Evolutionary conservation across 2,888 invertebrate species (phyloP).

Genomic region (Arctia plantaginis): DNA sequence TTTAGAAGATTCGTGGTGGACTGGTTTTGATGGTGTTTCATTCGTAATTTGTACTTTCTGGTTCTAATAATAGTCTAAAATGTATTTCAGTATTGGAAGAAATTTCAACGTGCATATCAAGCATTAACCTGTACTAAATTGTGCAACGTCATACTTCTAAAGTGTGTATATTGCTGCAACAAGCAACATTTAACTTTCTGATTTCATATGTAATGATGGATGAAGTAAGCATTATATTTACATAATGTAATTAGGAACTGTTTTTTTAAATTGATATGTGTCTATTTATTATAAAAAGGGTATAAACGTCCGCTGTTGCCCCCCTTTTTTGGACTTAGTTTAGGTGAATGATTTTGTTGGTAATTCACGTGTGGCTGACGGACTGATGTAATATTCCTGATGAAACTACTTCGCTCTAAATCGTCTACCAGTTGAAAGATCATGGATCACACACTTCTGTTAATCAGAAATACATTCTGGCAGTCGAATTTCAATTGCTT

Average conservation of each 20-base stretch:
- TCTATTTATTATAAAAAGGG: background rate
- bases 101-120: background rate
- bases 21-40: no score
- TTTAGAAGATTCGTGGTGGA: no score
- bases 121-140: background rate
- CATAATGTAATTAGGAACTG: background rate
- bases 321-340: background rate
- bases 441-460: no score
- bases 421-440: no score
- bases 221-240: background rate
- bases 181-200: background rate
- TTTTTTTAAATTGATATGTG: no score
- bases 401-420: background rate
- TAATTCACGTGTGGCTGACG: background rate
- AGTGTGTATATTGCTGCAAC: background rate
- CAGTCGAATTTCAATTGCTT: no score
- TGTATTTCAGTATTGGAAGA: background rate
- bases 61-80: background rate
- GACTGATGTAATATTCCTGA: background rate
- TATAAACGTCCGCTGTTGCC: background rate
- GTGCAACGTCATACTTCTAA: background rate
- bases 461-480: no score
- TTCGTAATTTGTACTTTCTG: background rate
- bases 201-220: background rate
- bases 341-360: background rate